Conservation (phyloP, 2,888 invertebrate genomes). For the Thereva unica region DNA sequence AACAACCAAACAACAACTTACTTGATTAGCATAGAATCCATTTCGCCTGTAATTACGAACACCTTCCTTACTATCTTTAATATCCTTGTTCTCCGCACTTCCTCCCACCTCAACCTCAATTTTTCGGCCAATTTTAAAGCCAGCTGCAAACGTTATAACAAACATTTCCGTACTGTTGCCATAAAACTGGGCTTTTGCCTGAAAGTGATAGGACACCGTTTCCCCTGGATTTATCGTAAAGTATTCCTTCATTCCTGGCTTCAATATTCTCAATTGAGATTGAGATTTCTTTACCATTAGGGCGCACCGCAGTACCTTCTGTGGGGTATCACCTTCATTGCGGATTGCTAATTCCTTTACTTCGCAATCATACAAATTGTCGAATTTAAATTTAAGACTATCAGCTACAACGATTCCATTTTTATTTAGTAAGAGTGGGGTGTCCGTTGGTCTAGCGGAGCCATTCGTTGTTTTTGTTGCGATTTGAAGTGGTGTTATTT, state of each 20-base stretch:
- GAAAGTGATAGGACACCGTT: constrained; percentile 59
- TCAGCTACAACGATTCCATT: constrained; percentile 63
- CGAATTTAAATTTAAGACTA: constrained; percentile 54
- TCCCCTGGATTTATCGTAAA: constrained; percentile 58
- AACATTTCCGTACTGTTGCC: constrained; percentile 67
- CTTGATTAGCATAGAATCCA: constrained; percentile 12
- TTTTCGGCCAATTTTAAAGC: constrained; percentile 64
- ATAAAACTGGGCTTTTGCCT: constrained; percentile 64
- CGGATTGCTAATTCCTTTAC: constrained; percentile 60
- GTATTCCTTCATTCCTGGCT: constrained; percentile 55
- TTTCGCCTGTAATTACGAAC: background rate
- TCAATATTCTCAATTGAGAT: constrained; percentile 61
- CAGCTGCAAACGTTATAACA: constrained; percentile 62
- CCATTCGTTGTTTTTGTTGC: background rate
- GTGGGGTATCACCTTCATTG: constrained; percentile 61
- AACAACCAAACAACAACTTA: background rate
- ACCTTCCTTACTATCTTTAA: background rate
- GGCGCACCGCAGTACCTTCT: constrained; percentile 57
- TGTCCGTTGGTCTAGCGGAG: background rate
- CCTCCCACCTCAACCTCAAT: constrained; percentile 49
- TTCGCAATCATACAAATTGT: constrained; percentile 56
- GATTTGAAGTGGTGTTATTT: too few relatives aligned
- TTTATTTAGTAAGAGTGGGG: constrained; percentile 55
- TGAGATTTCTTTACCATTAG: constrained; percentile 61
- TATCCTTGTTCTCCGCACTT: constrained; percentile 5